These are phyloP conservation scores for Allygus modestus DNA, from an alignment of 2,888 invertebrate genomes.

Conservation along the genomic window DNA sequence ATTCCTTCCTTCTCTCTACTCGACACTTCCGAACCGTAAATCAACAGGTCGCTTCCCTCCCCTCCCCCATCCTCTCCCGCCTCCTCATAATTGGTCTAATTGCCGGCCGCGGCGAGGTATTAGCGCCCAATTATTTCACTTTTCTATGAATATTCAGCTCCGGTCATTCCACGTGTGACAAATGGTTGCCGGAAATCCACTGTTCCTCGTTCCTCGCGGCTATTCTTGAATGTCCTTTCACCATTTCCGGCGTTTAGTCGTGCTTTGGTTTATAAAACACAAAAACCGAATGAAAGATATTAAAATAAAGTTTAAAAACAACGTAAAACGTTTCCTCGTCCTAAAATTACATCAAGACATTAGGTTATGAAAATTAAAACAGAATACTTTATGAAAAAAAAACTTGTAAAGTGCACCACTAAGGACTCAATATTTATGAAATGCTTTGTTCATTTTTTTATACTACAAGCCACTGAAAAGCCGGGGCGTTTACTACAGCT, in stretches of 20 bases:
- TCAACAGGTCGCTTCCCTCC: not conserved
- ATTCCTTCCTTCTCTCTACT: constrained; percentile 15
- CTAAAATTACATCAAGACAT: too few relatives aligned
- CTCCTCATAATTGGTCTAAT: not conserved
- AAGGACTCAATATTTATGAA: too few relatives aligned
- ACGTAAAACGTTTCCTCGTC: too few relatives aligned
- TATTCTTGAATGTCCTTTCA: not conserved
- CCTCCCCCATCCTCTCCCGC: not conserved
- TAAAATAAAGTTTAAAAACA: too few relatives aligned
- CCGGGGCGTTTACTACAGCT: too few relatives aligned
- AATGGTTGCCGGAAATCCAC: not conserved
- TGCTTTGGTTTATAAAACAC: not conserved
- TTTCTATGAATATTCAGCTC: constrained; percentile 2
- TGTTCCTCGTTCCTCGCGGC: not conserved
- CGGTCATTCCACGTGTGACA: not conserved
- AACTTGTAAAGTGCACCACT: too few relatives aligned
- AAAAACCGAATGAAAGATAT: too few relatives aligned
- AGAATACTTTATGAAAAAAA: too few relatives aligned
- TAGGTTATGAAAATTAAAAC: too few relatives aligned
- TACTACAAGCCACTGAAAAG: too few relatives aligned
- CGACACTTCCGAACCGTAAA: constrained; percentile 12
- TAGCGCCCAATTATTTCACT: constrained; percentile 20
- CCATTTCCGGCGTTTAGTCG: not conserved
- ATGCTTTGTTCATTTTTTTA: too few relatives aligned
- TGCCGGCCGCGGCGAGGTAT: not conserved